Evolutionary conservation across 2,888 invertebrate genomes (phyloP), one percentile per base, ranked within the genome.

Genomic region (Asteroscopus sphinx): DNA sequence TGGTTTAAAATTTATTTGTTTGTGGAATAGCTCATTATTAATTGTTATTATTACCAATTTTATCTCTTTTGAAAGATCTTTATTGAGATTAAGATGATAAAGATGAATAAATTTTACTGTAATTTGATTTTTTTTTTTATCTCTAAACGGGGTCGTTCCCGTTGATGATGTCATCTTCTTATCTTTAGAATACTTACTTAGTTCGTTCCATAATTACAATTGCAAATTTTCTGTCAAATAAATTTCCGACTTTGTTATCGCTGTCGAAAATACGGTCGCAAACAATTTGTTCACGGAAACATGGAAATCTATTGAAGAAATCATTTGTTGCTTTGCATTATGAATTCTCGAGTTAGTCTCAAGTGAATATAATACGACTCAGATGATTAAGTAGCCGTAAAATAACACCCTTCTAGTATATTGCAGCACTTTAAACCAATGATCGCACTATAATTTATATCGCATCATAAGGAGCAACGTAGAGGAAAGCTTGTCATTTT

Each of bases 141-240:
- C n/a, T n/a, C n/a, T n/a, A n/a, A n/a, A n/a, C n/a, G n/a, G n/a
- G 81, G 83, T 82, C 84, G 83, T 80, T 78, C 78, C 76, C 76
- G 78, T 73, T 80, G 86, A 84, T 92, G 91, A 92, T 91, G 88
- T 93, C 92, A 92, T 89, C 80, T 71, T 63, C 76, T 79, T 83
- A 82, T 81, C 82, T 79, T 72, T 63, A 76, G 81, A 76, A 56
- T 70, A 73, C 48, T 59, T 49, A 52, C 36, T 60, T 25, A 46
- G 41, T 60, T 54, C 36, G 41, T 61, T 73, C 68, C 69, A 68
- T 77, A 52, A 79, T 80, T 79, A 78, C 66, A 76, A 73, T 80
- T 74, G 68, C 65, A 62, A 73, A 73, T 74, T 53, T 41, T 48
- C 17, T 46, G 53, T 46, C 61, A 48, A 37, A 49, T 49, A 49